phyloP scores from a whole-genome alignment of 1,140 invertebrate species.

The Zaprionus inermis region DNA sequence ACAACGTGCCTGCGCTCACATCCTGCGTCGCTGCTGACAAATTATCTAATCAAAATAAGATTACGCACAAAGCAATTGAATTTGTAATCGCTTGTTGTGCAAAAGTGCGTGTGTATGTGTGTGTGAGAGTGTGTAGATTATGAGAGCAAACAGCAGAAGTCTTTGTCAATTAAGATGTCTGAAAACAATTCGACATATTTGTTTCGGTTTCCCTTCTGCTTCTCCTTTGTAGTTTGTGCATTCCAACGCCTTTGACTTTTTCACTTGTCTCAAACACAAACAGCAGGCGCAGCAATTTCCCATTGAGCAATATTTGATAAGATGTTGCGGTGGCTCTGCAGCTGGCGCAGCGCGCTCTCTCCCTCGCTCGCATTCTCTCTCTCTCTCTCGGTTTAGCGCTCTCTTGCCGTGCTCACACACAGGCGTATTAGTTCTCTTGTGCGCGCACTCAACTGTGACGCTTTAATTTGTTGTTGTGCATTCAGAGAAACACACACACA shows the following conservation, averaged over 20 bases:
- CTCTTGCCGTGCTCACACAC: background rate
- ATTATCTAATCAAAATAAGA: slow-evolving; percentile 51
- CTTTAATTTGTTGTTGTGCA: slow-evolving; percentile 62
- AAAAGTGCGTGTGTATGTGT: background rate
- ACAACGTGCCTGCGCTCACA: slow-evolving; percentile 19
- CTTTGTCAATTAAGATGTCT: slow-evolving; percentile 18
- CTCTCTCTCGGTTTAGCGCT: slow-evolving; percentile 11
- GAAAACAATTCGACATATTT: slow-evolving; percentile 8
- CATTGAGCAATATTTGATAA: slow-evolving; percentile 50
- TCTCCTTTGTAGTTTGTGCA: slow-evolving; percentile 30
- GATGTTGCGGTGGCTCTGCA: slow-evolving; percentile 9
- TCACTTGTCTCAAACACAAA: slow-evolving; percentile 44
- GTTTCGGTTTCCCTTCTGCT: background rate
- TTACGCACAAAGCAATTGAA: slow-evolving; percentile 28
- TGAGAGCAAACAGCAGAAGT: slow-evolving; percentile 1
- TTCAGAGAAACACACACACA: slow-evolving; percentile 3
- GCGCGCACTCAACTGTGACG: slow-evolving; percentile 67
- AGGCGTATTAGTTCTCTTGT: slow-evolving; percentile 22
- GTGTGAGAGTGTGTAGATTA: background rate
- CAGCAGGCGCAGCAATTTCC: slow-evolving; percentile 15
- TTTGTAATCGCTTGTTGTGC: slow-evolving; percentile 36
- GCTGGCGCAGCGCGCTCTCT: background rate
- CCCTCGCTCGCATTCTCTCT: slow-evolving; percentile 4
- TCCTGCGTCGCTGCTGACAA: slow-evolving; percentile 23
- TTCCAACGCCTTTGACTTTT: slow-evolving; percentile 51